Evolutionary conservation across 2,888 invertebrate genomes (phyloP).

Genomic region (Callyntrura guangdongensis): DNA sequence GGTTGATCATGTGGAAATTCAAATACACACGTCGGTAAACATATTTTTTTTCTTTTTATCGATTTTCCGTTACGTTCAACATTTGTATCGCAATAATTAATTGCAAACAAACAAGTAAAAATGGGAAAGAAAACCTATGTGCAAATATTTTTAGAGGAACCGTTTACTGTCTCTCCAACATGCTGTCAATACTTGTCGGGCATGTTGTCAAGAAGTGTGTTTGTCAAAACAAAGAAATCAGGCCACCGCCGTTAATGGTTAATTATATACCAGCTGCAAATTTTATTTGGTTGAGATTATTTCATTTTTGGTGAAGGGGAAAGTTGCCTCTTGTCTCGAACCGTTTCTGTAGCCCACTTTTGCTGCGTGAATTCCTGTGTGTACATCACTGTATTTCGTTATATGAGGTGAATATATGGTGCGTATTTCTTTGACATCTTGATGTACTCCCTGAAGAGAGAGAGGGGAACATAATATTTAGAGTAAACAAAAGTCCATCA

Average conservation of each 20-base stretch:
- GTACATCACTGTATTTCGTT: neutral
- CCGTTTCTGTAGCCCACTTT: too few relatives aligned
- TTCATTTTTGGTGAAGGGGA: neutral
- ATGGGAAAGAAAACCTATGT: neutral
- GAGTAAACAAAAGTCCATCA: conserved; percentile 74
- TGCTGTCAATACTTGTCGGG: too few relatives aligned
- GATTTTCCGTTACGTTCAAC: too few relatives aligned
- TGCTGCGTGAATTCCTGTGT: too few relatives aligned
- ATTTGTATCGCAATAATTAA: neutral
- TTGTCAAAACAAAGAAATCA: too few relatives aligned
- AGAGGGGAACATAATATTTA: conserved; percentile 58
- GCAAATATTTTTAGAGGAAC: neutral
- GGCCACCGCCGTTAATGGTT: too few relatives aligned
- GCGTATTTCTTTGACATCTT: neutral
- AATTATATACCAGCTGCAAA: too few relatives aligned
- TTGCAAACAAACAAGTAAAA: neutral
- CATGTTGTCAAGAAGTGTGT: too few relatives aligned
- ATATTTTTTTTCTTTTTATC: neutral
- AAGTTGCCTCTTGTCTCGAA: neutral
- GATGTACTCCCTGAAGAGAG: neutral
- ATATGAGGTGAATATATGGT: neutral
- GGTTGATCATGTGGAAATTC: neutral
- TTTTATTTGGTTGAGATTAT: neutral
- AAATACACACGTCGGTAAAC: neutral
- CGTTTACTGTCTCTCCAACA: too few relatives aligned